Evolutionary conservation across 2,797 vertebrate genomes (phyloP), one percentile per base, ranked within the genome.

Genomic region (Clarias laeviceps): DNA sequence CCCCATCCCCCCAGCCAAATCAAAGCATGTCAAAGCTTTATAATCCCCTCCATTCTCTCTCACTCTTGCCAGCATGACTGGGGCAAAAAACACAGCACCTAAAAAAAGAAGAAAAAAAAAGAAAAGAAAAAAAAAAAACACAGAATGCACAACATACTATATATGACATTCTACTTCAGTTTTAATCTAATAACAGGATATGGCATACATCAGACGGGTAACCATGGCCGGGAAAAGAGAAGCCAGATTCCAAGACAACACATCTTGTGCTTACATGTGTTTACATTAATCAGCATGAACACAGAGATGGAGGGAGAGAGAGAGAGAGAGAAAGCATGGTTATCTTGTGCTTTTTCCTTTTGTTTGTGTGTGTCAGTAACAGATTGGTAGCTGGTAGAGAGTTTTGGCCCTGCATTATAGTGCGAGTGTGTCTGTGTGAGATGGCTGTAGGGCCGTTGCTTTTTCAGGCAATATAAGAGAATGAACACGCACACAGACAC

Each of bases 351-450:
- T 92, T 90, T 89, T 91, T 92, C 88, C 91, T 89, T 91, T 92
- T 93, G 94, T 94, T 92, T 93, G 91, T 91, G 74, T 56, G 91
- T 93, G 91, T 92, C 93, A 92, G 88, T 93, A 93, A 94, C 91
- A 92, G 93, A 93, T 91, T 92, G 92, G 92, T 90, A 93, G 91
- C 92, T 91, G 91, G 84, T 91, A 91, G 83, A 92, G 85, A 84
- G 78, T 88, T 61, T 18, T 72, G 87, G 89, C 80, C 85, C 86
- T 59, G 88, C 83, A 82, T 87, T 83, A 85, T 82, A 73, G 62
- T 85, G 85, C 74, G 81, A 82, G 80, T 82, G 70, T 80, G 82
- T 62, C n/a, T 64, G 68, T 74, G 56, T 4, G 76, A 59, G 68
- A 86, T 40, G 64, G 76, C 85, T 82, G 80, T 81, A 82, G 82